Conservation (phyloP, 2,113 vertebrate genomes). For the Taxidea taxus region DNA sequence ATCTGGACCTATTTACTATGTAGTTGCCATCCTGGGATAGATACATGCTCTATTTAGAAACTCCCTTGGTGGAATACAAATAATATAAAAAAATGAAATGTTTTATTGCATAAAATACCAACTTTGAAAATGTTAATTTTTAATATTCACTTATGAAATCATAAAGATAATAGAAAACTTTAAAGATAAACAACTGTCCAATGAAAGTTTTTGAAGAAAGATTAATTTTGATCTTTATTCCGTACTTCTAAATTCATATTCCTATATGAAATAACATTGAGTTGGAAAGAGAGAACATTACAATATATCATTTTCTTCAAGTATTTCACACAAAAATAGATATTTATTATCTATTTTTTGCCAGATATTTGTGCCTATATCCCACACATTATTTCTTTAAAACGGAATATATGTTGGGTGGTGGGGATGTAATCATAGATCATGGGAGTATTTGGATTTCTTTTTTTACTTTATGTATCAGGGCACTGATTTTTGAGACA, state of each 20-base stretch:
- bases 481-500: not conserved
- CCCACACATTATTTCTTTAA: not conserved
- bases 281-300: not conserved
- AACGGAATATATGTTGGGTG: not conserved
- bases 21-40: slow-evolving; percentile 17
- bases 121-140: not conserved
- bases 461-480: not conserved
- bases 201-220: not conserved
- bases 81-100: not conserved
- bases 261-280: not conserved
- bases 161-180: not conserved
- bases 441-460: not conserved
- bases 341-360: not conserved
- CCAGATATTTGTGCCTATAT: not conserved
- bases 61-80: not conserved
- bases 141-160: not conserved
- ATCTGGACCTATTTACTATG: slow-evolving; percentile 39
- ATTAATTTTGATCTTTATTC: not conserved
- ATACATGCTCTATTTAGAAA: not conserved
- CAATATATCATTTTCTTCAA: not conserved
- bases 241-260: not conserved
- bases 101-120: not conserved
- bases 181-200: not conserved
- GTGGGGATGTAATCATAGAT: not conserved
- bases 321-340: not conserved